Conservation (phyloP, 2,113 vertebrate genomes). For the Cyprinodon brontotheroides region DNA sequence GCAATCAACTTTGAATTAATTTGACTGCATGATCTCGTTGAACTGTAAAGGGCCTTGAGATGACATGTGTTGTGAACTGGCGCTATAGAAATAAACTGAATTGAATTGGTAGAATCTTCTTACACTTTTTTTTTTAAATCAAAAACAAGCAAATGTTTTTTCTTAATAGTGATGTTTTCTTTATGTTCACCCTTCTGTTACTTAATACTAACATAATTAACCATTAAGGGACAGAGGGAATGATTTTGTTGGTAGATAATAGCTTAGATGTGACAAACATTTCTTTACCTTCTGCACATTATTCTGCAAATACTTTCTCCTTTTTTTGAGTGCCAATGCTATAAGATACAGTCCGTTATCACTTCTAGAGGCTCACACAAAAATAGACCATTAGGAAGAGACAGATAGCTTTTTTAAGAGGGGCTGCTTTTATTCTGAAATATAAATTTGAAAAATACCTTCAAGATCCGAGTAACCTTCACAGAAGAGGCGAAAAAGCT, state of each 20-base stretch:
- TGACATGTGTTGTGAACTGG: no score
- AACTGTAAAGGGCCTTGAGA: no score
- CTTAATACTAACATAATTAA: neutral
- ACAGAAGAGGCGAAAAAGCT: constrained; percentile 5
- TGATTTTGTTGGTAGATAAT: neutral
- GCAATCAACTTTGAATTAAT: no score
- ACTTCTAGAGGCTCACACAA: constrained; percentile 14
- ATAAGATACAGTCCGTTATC: neutral
- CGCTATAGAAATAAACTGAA: no score
- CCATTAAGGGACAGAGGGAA: neutral
- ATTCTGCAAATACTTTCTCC: neutral
- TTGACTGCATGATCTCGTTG: no score
- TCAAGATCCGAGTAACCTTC: constrained; percentile 25
- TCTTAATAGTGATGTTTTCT: no score
- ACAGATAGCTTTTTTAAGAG: constrained; percentile 4
- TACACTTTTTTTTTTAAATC: no score
- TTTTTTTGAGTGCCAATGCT: neutral
- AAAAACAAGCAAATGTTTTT: no score
- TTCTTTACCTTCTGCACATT: neutral
- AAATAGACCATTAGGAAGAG: constrained; percentile 14
- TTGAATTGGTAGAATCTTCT: no score
- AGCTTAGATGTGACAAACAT: neutral
- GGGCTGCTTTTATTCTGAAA: constrained; percentile 27
- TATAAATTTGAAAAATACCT: constrained; percentile 24
- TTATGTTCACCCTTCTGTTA: neutral